Base-by-base conservation (phyloP, 64 coral and sea anemone species). In the Platygyra sinensis region DNA sequence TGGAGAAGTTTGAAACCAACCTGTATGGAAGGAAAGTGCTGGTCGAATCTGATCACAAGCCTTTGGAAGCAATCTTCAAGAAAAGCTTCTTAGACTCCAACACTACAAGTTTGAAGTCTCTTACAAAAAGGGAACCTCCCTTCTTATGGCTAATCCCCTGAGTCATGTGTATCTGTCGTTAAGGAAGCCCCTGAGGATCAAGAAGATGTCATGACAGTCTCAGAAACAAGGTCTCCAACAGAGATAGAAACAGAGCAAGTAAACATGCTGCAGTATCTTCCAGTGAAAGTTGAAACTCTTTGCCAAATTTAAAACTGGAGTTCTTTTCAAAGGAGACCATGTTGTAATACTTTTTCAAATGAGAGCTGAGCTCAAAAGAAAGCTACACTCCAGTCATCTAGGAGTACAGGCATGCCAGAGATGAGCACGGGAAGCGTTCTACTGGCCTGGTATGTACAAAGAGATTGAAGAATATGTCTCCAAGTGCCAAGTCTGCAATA, bases 11-110 rank as follows among this genome's bases (percentile, higher is more conserved):
- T 36, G 91, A 93, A 31, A 76, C 88, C 69, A 89, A 65, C 60
- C 77, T 93, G 31, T 89, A 93, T 65, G 86, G 91, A 33, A 51
- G 91, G 77, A 62, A 52, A 60, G 84, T 88, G 16, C 74, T 79
- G 75, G 82, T 92, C 3, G 10, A 92, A 80, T 79, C 90, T 12
- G 83, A 92, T 73, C 90, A 92, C 83, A 92, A 93, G 61, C 75
- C 91, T 5, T 30, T 89, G 10, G 86, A 89, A 69, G 88, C 49
- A 9, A 93, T 93, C 0, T 83, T 93, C 39, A 75, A 61, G 50
- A 93, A 93, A 28, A 89, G 78, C 17, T 84, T 30, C 62, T 94
- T 64, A 59, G 92, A 30, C 25, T 91, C 54, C 90, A 87, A 59
- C 79, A 73, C 24, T 87, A 78, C 60, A 86, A 93, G 36, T 46